Conservation (phyloP, 2,888 invertebrate species). For the Ceraclea dissimilis region DNA sequence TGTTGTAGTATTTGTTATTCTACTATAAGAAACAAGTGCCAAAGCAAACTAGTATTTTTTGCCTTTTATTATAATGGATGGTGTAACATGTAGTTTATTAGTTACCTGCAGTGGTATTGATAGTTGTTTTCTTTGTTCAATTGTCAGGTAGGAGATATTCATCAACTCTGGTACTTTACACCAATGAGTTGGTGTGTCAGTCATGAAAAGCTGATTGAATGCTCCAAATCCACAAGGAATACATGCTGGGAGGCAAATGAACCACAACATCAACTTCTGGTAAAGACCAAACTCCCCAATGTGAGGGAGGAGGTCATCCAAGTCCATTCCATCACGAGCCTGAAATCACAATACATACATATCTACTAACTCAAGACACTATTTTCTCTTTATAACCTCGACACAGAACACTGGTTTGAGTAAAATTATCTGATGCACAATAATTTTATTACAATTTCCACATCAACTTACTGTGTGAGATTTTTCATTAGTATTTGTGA, state of each 20-base stretch:
- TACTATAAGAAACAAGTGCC: too few species aligned
- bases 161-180: conserved; percentile 65
- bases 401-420: too few species aligned
- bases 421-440: too few species aligned
- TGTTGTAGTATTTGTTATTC: too few species aligned
- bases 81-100: too few species aligned
- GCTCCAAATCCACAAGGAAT: conserved; percentile 88
- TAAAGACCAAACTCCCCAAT: conserved; percentile 87
- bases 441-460: too few species aligned
- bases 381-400: too few species aligned
- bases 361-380: too few species aligned
- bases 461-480: conserved; percentile 33
- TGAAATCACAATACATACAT: conserved; percentile 22
- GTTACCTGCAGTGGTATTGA: conserved; percentile 57
- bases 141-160: conserved; percentile 42
- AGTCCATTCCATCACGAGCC: conserved; percentile 57
- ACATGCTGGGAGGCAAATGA: conserved; percentile 83
- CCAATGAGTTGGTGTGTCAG: conserved; percentile 81
- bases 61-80: too few species aligned
- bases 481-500: conserved; percentile 5
- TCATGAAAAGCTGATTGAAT: conserved; percentile 90
- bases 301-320: conserved; percentile 77
- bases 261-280: conserved; percentile 76
- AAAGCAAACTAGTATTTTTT: too few species aligned
- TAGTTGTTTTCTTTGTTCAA: conserved; percentile 52